Conservation (phyloP, 1,140 invertebrate genomes). For the Bombus impatiens region DNA sequence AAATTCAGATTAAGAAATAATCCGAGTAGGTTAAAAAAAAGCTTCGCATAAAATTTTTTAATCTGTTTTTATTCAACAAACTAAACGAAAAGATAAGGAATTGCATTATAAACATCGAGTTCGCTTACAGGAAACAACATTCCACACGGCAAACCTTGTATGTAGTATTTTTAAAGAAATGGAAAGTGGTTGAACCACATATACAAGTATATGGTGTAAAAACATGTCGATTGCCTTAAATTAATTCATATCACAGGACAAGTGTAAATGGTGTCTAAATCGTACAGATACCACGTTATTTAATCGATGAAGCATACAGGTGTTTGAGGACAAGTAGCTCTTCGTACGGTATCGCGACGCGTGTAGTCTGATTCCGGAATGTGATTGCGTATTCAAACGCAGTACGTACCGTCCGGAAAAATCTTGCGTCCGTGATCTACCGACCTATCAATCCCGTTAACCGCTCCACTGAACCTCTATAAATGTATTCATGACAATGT, state of each 20-base stretch:
- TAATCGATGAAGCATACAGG: neutral
- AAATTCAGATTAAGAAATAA: neutral
- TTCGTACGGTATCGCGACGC: constrained; percentile 41
- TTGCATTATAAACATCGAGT: neutral
- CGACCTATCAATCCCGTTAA: constrained; percentile 58
- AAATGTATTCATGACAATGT: constrained; percentile 47
- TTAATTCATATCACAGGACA: neutral
- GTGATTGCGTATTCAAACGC: constrained; percentile 60
- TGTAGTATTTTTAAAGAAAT: neutral
- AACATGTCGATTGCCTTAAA: neutral
- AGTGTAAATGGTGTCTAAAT: neutral
- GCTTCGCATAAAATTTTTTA: neutral
- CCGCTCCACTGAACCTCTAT: constrained; percentile 50
- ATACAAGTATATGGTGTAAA: no score
- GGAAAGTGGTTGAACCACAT: neutral
- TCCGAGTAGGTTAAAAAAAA: neutral
- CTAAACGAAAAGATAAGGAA: neutral
- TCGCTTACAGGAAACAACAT: neutral
- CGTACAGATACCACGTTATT: neutral
- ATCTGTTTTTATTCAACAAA: neutral
- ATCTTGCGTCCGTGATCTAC: constrained; percentile 53
- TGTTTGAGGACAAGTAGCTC: constrained; percentile 10
- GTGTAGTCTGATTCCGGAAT: constrained; percentile 41
- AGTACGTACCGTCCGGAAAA: constrained; percentile 52
- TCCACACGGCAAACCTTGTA: neutral